Base-by-base conservation (phyloP, 2,888 invertebrate genomes). In the Petrolisthes cinctipes region DNA sequence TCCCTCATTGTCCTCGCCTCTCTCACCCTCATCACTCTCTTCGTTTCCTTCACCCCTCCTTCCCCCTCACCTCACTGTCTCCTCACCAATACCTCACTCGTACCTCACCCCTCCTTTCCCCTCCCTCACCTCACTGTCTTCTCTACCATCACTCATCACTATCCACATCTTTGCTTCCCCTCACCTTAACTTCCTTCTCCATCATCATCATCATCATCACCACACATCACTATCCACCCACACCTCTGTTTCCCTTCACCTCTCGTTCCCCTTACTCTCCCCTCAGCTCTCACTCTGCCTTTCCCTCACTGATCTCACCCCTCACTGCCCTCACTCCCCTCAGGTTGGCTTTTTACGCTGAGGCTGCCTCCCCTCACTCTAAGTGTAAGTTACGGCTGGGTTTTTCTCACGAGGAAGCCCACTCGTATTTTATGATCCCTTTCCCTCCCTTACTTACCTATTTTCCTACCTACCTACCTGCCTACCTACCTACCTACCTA, bases 381-480 rank as follows among this genome's bases (percentile, higher is more conserved):
- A 79, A 79, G 54, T 79, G 17, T 79, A 17, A 79, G 79, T 79
- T 79, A 79, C 79, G 79, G 79, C 17, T 4, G 54, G 54, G 9
- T 53, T 79, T 53, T 79, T 79, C 20, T 73, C 61, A 61, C 61
- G 61, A 14, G 61, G 61, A 61, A 17, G 61, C 61, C 9, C 9
- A 9, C 9, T 17, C 61, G 17, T 61, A 61, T 14, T 61, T 61
- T 17, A 14, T 17, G 61, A 9, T 61, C 61, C 61, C 9, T 17
- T 17, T 17, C 17, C 11, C 61, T 17, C 17, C 61, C 61, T 61
- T 17, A 61, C 17, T 17, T 17, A 61, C 9, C 61, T 9, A 9
- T 61, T 17, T 61, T 9, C 17, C 11, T 17, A 9, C 17, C 61
- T 61, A 61, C 61, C 61, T 9, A 3, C 61, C 61, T 17, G 1